Percentiles rank a stretch among this genome's conserved stretches.
Conservation (phyloP, 2,797 vertebrate genomes). For the Trachurus trachurus region DNA sequence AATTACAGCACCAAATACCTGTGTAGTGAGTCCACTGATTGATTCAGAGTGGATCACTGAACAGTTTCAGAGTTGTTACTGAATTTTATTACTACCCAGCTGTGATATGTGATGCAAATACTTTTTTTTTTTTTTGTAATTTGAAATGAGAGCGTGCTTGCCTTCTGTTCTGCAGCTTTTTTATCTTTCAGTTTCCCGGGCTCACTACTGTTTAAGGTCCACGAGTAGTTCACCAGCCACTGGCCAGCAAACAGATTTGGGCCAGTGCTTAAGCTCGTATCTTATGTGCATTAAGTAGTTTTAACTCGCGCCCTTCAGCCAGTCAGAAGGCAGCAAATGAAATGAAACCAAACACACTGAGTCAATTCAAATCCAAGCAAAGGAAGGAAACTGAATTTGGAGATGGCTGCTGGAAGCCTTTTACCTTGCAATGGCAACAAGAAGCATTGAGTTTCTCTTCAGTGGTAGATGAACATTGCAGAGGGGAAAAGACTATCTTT, state of each 20-base stretch:
- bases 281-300: background rate
- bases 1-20: background rate
- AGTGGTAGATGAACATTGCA: conserved; percentile 14
- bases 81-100: background rate
- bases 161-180: background rate
- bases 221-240: background rate
- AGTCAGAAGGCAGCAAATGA: background rate
- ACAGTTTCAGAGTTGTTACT: background rate
- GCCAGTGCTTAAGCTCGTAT: background rate
- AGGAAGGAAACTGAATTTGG: background rate
- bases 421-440: conserved; percentile 10
- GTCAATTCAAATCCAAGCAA: background rate
- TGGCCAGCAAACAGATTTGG: background rate
- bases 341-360: background rate
- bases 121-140: background rate
- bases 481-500: conserved; percentile 10
- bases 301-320: background rate
- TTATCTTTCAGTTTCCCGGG: background rate
- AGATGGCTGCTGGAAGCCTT: conserved; percentile 2
- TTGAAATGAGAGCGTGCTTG: background rate
- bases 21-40: background rate
- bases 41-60: background rate
- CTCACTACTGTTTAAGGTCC: background rate
- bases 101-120: background rate
- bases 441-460: conserved; percentile 18